Conservation (phyloP, 2,797 vertebrate genomes). For the Amblyraja radiata region DNA sequence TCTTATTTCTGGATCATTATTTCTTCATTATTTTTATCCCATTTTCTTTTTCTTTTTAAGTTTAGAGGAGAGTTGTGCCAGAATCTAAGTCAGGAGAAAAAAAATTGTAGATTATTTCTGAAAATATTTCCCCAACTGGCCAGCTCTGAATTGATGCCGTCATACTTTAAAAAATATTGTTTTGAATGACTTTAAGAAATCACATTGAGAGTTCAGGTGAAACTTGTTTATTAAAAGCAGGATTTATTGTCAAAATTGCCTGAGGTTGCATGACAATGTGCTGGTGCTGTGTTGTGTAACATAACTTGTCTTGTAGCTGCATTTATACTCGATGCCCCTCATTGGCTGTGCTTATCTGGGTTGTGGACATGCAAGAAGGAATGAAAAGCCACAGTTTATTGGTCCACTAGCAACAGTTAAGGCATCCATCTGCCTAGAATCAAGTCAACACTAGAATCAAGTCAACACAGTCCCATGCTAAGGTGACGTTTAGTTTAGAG, state of each 20-base stretch:
- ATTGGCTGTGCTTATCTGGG: neutral
- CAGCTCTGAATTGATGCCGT: neutral
- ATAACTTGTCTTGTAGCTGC: neutral
- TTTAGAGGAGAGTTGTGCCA: too few relatives aligned
- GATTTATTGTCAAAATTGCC: neutral
- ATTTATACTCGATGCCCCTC: neutral
- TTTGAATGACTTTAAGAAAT: neutral
- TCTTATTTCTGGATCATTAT: too few relatives aligned
- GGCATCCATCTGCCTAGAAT: neutral
- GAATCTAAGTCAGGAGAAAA: too few relatives aligned
- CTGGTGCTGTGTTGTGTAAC: neutral
- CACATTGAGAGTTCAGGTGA: neutral
- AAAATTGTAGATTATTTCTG: neutral
- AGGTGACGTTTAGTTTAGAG: neutral
- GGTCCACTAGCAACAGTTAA: neutral
- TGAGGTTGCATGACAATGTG: neutral
- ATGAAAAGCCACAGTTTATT: neutral
- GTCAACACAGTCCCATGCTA: too few relatives aligned
- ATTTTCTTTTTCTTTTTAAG: too few relatives aligned
- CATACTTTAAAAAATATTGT: neutral
- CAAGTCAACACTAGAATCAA: too few relatives aligned
- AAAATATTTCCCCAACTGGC: neutral
- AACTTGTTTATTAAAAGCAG: neutral
- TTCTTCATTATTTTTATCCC: too few relatives aligned
- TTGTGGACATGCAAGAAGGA: too few relatives aligned